A percentile compares a stretch with the other conserved stretches of the same genome.
Conservation (phyloP, 1,140 invertebrate genomes). For the Sinonovacula constricta region DNA sequence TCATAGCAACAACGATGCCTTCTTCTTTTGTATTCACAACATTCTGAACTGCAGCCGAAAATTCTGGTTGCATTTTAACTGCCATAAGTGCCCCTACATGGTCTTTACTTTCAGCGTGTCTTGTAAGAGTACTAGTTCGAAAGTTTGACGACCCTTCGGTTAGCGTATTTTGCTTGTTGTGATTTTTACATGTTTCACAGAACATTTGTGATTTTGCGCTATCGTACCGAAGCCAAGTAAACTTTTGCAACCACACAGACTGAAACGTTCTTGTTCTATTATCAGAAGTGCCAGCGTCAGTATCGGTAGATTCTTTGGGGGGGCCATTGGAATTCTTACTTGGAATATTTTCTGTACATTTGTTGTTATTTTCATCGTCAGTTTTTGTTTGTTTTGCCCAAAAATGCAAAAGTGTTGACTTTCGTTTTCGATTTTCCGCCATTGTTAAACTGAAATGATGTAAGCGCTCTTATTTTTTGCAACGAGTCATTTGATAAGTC, state of each 20-base stretch:
- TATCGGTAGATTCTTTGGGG: too few species aligned
- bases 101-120: background rate
- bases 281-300: too few species aligned
- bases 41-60: background rate
- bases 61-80: background rate
- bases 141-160: background rate
- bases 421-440: too few species aligned
- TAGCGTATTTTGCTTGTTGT: background rate
- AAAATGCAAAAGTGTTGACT: too few species aligned
- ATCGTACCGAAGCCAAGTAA: background rate
- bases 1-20: background rate
- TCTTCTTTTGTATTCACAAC: background rate
- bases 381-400: too few species aligned
- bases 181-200: background rate
- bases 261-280: too few species aligned
- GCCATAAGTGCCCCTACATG: background rate
- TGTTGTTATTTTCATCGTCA: too few species aligned
- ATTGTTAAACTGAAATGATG: too few species aligned
- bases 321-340: too few species aligned
- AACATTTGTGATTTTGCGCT: background rate
- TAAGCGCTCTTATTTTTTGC: too few species aligned
- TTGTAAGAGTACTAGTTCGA: background rate
- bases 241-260: background rate
- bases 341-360: too few species aligned
- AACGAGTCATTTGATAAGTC: too few species aligned